A percentile compares a stretch with the other conserved stretches of the same genome.
Evolutionary conservation across 37 sponge, comb jelly and placozoan genomes (phyloP).

Genomic region (Bolinopsis microptera): DNA sequence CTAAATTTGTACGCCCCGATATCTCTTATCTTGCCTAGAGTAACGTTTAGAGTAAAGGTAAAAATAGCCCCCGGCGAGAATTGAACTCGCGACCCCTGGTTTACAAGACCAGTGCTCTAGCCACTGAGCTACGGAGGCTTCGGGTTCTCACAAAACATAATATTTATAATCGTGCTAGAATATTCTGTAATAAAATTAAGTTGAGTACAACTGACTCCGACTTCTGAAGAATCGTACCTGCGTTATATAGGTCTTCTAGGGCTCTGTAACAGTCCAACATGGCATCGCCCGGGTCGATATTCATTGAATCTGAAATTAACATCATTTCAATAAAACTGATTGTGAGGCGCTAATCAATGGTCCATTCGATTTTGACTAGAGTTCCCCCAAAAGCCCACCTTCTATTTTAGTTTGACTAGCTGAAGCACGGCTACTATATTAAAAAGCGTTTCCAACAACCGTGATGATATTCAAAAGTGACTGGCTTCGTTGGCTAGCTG

Average conservation of each 20-base stretch:
- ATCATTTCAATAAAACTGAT: too few species aligned
- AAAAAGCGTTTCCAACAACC: too few species aligned
- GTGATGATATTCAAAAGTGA: too few species aligned
- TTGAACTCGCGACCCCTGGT: slow-evolving; percentile 67
- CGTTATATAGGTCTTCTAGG: slow-evolving; percentile 8
- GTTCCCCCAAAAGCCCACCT: too few species aligned
- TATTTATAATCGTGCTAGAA: not conserved
- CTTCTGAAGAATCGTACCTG: too few species aligned
- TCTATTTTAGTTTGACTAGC: too few species aligned
- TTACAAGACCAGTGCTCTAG: slow-evolving; percentile 67
- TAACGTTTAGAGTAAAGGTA: not conserved
- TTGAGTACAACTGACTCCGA: too few species aligned
- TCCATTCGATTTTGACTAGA: too few species aligned
- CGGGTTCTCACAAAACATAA: not conserved
- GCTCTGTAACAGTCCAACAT: slow-evolving; percentile 51
- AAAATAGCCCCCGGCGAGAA: slow-evolving; percentile 65
- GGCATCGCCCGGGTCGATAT: not conserved
- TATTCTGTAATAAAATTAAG: not conserved
- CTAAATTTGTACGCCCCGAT: slow-evolving; percentile 31
- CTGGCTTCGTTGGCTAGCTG: too few species aligned
- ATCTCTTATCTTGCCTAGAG: slow-evolving; percentile 15
- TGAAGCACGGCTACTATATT: too few species aligned
- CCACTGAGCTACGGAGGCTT: slow-evolving; percentile 66
- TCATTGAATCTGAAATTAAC: slow-evolving; percentile 24
- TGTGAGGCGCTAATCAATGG: too few species aligned